Base-by-base conservation (phyloP, 2,797 vertebrate genomes). In the Nannoperca australis region DNA sequence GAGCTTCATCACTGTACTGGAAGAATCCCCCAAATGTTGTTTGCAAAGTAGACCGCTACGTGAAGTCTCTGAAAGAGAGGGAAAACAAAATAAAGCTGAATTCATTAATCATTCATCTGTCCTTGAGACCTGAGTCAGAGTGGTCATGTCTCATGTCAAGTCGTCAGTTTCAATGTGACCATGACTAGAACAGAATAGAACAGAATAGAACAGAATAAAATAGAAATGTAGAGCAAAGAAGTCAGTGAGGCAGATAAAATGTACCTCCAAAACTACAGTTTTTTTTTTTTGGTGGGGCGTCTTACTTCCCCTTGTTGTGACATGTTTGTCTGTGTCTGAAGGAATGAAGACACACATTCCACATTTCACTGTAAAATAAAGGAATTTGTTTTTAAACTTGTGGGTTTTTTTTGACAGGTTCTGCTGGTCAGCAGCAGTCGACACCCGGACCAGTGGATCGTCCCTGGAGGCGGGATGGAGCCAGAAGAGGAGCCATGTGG, bases 361-460 rank as follows among this genome's bases (percentile, higher is more conserved):
- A 47, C 2, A 47, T 58, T 24, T 27, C 1, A 12, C 1, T 0
- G 18, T 45, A 18, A 75, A 68, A 63, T n/a, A 18, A 51, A 72
- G 17, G 5, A 8, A 13, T 5, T 5, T 17, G 12, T 8, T 65
- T 3, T 3, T 58, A 6, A 75, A 20, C 20, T 7, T n/a, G 14
- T 36, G 2, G 18, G 24, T 27, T 45, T 45, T 38, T 8, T 67
- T 2, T 8, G n/a, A 0, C 81, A 99, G 98, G 97, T 99, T 50
- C 89, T 99, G 84, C 92, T 99, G 86, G 98, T 99, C 74, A 99
- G 97, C 92, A 99, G 98, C 92, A 99, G 98, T 92, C 96, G 98
- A 55, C 97, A 99, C 64, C 98, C 98, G 30, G 98, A 99, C 86
- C 98, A 99, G 77, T 99, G 98, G 98, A 99, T 99, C 74, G 98